Evolutionary conservation across 2,797 vertebrate genomes (phyloP), one percentile per base, ranked within the genome.

Genomic region (Oryzias sinensis): DNA sequence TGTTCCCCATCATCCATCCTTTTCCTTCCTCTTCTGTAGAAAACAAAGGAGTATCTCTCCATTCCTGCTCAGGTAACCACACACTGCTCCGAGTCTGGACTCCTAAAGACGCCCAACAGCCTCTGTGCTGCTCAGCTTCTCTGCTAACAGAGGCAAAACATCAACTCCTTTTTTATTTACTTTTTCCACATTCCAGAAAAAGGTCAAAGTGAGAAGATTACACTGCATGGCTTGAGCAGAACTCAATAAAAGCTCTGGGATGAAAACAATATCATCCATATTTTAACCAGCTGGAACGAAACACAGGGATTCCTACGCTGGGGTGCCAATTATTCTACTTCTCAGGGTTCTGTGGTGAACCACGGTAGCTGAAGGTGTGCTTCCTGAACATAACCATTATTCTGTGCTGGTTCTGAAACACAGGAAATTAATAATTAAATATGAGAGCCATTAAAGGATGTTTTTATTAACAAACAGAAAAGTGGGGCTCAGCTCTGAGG

Each of bases 201-300:
- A 91, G 91, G 90, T 91, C 90, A 92, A 83, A 84, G 86, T 85
- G 81, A 64, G 76, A 85, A 76, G 85, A 89, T 90, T 87, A 88
- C 84, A 68, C 83, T 54, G 72, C 80, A 70, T 46, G 65, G 81
- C 81, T 84, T 72, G 58, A 81, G 78, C 76, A 88, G 88, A 90
- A 91, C 88, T 89, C 86, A 90, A 90, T 89, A 90, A 89, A 90
- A 89, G 69, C 70, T 49, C 65, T 14, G 83, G 84, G 88, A 89
- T 89, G 88, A 87, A 90, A 92, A 91, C 89, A 91, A 87, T 89
- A 91, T 84, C 91, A 92, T 93, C 85, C 90, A 92, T 92, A 92
- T 93, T 92, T 92, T 88, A 93, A 91, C 88, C 88, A 90, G 86
- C 88, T 88, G 87, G 88, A 74, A 85, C 79, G 79, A 83, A 86